Base-by-base conservation (phyloP, 1,140 invertebrate species). In the Polypedilum vanderplanki region DNA sequence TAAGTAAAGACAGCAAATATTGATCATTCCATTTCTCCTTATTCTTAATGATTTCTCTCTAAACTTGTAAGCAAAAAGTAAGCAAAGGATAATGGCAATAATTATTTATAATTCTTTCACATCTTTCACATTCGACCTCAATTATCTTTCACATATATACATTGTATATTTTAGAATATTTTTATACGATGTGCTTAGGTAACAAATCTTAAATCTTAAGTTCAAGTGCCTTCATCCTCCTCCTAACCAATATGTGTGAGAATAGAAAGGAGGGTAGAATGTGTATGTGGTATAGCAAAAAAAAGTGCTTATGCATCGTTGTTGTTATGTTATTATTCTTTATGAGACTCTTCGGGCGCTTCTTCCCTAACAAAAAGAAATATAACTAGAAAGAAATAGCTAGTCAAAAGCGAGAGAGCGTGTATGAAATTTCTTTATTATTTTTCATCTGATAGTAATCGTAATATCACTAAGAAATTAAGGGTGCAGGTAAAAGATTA, bases 401-500 rank as follows among this genome's bases (percentile, higher is more conserved):
- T 15, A 57, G n/a, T 15, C 10, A 57, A 57, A 57, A 57, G n/a
- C 10, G n/a, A 57, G 8, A 57, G n/a, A 57, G n/a, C 65, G 46
- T 57, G 46, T n/a, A 15, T 20, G 18, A n/a, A 20, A 20, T 70
- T 18, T 18, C 65, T n/a, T 67, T 67, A n/a, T 67, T 7, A 67
- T 67, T 67, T 9, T 46, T n/a, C n/a, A 15, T 33, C 12, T 57
- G 46, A 57, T 57, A 57, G 10, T 57, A n/a, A 70, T 70, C 65
- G 65, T 5, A 18, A 70, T 70, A 70, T 70, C 17, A 20, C 65
- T 22, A 20, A 70, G 20, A 70, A 33, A 70, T 70, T 70, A 70
- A 70, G 65, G 24, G 20, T 70, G 20, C 65, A 70, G 65, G 65
- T 70, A 70, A 22, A 33, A 70, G 65, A 70, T 70, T 70, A 70